Evolutionary conservation across 1,140 invertebrate genomes (phyloP).

Genomic region (Sarcophaga peregrina): DNA sequence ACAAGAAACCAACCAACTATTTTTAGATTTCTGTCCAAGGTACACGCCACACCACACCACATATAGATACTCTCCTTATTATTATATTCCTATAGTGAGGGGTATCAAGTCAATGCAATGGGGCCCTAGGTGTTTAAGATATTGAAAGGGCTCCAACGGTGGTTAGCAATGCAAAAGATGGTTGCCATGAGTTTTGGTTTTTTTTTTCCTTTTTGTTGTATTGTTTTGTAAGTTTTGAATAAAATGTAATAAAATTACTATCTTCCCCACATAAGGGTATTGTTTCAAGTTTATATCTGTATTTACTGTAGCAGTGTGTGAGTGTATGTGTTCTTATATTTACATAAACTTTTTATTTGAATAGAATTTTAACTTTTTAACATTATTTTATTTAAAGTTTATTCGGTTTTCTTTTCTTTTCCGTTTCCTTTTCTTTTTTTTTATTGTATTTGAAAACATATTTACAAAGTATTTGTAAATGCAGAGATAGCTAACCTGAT

Average conservation of each 20-base stretch:
- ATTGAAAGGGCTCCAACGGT: too few species aligned
- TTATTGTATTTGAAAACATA: not conserved
- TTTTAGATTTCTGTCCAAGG: not conserved
- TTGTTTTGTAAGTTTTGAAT: constrained; percentile 19
- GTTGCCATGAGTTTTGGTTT: too few species aligned
- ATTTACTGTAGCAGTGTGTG: too few species aligned
- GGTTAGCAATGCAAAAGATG: too few species aligned
- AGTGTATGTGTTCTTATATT: not conserved
- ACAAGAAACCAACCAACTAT: constrained; percentile 12
- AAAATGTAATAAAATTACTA: constrained; percentile 39
- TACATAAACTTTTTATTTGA: constrained; percentile 31
- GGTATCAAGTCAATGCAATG: too few species aligned
- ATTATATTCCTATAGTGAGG: too few species aligned
- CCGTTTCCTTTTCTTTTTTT: not conserved
- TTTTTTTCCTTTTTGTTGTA: not conserved
- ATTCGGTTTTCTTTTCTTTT: not conserved
- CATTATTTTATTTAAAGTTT: constrained; percentile 34
- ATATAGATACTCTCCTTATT: too few species aligned
- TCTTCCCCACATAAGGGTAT: not conserved
- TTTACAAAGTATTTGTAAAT: too few species aligned
- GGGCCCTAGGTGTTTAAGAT: too few species aligned
- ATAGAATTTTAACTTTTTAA: constrained; percentile 41
- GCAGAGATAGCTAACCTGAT: too few species aligned
- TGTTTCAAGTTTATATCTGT: not conserved
- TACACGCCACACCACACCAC: too few species aligned